Percentiles rank a stretch among this genome's conserved stretches.
These are phyloP conservation scores for Fistularia tabacaria DNA, from an alignment of 2,797 vertebrate species.

Conservation along the genomic window DNA sequence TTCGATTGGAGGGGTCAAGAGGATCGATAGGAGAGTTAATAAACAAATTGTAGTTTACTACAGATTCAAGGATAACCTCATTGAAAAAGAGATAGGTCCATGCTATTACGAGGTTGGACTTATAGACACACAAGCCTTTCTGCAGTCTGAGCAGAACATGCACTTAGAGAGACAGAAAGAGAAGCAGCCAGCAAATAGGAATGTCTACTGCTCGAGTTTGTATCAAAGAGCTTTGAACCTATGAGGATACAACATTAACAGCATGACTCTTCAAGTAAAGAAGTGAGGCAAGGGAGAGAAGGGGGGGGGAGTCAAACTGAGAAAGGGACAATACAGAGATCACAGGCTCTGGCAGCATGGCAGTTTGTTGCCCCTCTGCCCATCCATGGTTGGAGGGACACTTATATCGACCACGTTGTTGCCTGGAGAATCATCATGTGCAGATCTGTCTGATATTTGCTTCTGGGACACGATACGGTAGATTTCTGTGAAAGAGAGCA, in stretches of 20 bases:
- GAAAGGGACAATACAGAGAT: conserved; percentile 27
- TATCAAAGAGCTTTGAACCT: conserved; percentile 43
- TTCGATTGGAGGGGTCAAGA: conserved; percentile 63
- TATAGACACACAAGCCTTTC: conserved; percentile 16
- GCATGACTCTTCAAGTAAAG: conserved; percentile 58
- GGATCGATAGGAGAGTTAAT: conserved; percentile 43
- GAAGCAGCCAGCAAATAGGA: conserved; percentile 48
- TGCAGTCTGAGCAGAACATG: conserved; percentile 37
- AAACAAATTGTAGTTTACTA: conserved; percentile 24
- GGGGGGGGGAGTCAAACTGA: conserved; percentile 26
- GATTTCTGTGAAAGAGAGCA: conserved; percentile 79
- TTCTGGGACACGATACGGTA: conserved; percentile 98
- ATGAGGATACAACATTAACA: conserved; percentile 36
- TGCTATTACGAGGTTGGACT: conserved; percentile 11
- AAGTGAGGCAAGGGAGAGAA: conserved; percentile 30
- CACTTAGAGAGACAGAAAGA: conserved; percentile 15
- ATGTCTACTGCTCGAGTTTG: conserved; percentile 49
- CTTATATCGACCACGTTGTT: conserved; percentile 96
- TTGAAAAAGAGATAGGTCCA: conserved; percentile 20
- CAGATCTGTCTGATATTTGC: conserved; percentile 91
- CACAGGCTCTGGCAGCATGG: conserved; percentile 98
- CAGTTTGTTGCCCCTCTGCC: conserved; percentile 92
- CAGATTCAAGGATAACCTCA: conserved; percentile 14
- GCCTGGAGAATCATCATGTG: conserved; percentile 93
- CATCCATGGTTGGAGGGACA: conserved; percentile 93